These are phyloP conservation scores for Paracentrotus lividus DNA, from an alignment of 53 echinoderm and acorn worm genomes.

Conservation along the genomic window DNA sequence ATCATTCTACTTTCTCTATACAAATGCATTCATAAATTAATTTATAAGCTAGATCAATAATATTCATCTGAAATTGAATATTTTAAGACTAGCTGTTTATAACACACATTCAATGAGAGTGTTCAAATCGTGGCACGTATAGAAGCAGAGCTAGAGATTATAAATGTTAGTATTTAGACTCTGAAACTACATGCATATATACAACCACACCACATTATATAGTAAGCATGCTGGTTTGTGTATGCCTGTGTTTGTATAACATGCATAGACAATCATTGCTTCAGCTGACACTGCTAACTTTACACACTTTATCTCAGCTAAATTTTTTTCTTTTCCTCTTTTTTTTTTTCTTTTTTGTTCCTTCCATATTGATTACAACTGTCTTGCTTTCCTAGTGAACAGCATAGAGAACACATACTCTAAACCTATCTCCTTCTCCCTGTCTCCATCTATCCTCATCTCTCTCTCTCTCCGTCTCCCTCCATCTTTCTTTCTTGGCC, in stretches of 20 bases:
- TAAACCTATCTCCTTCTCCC: slow-evolving; percentile 40
- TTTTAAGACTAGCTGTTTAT: too few relatives aligned
- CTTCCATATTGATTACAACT: slow-evolving; percentile 56
- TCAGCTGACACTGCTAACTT: slow-evolving; percentile 27
- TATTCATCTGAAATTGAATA: too few relatives aligned
- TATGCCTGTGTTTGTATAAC: background rate
- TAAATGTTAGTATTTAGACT: background rate
- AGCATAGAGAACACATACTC: background rate
- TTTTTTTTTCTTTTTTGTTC: slow-evolving; percentile 1
- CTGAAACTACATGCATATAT: background rate
- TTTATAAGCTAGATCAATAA: too few relatives aligned
- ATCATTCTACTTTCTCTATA: background rate
- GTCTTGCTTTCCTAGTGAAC: background rate
- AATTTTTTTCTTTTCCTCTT: slow-evolving; percentile 30
- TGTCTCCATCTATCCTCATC: slow-evolving; percentile 13
- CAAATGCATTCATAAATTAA: background rate
- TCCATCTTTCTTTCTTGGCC: slow-evolving; percentile 42
- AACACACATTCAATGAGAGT: too few relatives aligned
- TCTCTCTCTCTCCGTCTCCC: slow-evolving; percentile 20
- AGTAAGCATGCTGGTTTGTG: background rate
- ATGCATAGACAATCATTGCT: slow-evolving; percentile 55
- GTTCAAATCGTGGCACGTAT: too few relatives aligned
- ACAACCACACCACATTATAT: background rate
- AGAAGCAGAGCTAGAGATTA: background rate
- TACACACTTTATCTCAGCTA: slow-evolving; percentile 60